Base-by-base conservation (phyloP, 2,797 vertebrate genomes). In the Astyanax mexicanus region DNA sequence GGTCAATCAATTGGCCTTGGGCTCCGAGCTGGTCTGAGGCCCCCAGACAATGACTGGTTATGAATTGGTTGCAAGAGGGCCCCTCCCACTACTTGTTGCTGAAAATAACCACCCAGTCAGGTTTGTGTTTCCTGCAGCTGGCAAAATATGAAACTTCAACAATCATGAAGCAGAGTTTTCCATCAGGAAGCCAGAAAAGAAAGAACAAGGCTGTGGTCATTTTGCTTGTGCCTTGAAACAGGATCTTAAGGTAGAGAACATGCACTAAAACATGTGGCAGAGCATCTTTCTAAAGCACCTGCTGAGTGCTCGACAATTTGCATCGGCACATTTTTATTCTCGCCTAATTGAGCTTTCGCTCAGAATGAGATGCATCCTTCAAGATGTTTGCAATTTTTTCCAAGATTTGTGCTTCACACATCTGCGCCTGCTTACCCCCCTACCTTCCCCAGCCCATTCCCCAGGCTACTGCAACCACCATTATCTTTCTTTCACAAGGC, bases 331-430 rank as follows among this genome's bases (percentile, higher is more conserved):
- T 49, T 52, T 72, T 68, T 44, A 54, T 19, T 35, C 32, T 71
- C 44, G 42, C 42, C 67, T 57, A 69, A 70, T 65, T 42, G 62
- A 72, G 47, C 57, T 32, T 44, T 75, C 45, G 21, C 55, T 76
- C 69, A 61, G 62, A 73, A 52, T 21, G 11, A 37, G 21, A 58
- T 42, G 23, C 23, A 29, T 29, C 29, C 25, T 42, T 75, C 27
- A 47, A 52, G 54, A 42, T n/a, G 40, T 29, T 17, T 40, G 54
- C 42, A 67, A 29, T 0, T 38, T 67, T n/a, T 47, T 61, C 13
- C 69, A 6, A 35, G 13, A 57, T 38, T 80, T 69, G 62, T 60
- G 38, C 38, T 51, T 10, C 49, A 35, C 38, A 54, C 70, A 78
- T 78, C 77, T 69, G 64, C n/a, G 44, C 25, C 58, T 44, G 62